Conservation (phyloP, 1,140 invertebrate species). For the Lithobius niger region DNA sequence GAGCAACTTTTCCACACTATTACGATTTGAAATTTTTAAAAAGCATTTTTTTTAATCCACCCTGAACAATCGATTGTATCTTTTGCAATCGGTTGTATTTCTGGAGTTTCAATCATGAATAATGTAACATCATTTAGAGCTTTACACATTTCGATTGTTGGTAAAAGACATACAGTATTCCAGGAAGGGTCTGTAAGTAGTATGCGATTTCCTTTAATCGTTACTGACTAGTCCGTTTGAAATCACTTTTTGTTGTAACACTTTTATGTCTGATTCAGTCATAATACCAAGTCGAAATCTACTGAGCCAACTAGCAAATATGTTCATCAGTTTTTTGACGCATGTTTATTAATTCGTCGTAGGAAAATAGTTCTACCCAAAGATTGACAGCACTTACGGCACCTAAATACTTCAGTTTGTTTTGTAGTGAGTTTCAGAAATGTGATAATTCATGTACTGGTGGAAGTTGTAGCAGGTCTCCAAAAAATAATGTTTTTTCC, state of each 20-base stretch:
- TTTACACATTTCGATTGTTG: too few species aligned
- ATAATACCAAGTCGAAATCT: background rate
- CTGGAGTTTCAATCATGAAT: too few species aligned
- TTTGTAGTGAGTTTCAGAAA: background rate
- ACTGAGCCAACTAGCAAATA: background rate
- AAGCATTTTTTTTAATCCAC: background rate
- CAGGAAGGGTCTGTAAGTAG: background rate
- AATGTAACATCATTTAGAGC: too few species aligned
- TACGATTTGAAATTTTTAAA: too few species aligned
- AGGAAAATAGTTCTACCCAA: conserved; percentile 5
- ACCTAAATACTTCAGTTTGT: background rate
- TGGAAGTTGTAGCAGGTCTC: conserved; percentile 1
- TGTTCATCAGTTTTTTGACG: background rate
- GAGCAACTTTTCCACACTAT: too few species aligned
- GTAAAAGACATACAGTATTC: background rate
- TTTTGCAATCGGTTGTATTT: too few species aligned
- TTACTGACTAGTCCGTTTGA: background rate
- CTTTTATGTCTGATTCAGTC: background rate
- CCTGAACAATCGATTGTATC: background rate
- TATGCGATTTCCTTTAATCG: background rate
- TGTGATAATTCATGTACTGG: background rate
- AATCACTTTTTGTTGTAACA: background rate
- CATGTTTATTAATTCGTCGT: conserved; percentile 8
- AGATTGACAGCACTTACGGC: too few species aligned
- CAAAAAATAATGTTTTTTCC: background rate